Percentiles rank a stretch among this genome's conserved stretches.
Conservation (phyloP, 1,140 invertebrate genomes). For the Geopemphigus sp. region DNA sequence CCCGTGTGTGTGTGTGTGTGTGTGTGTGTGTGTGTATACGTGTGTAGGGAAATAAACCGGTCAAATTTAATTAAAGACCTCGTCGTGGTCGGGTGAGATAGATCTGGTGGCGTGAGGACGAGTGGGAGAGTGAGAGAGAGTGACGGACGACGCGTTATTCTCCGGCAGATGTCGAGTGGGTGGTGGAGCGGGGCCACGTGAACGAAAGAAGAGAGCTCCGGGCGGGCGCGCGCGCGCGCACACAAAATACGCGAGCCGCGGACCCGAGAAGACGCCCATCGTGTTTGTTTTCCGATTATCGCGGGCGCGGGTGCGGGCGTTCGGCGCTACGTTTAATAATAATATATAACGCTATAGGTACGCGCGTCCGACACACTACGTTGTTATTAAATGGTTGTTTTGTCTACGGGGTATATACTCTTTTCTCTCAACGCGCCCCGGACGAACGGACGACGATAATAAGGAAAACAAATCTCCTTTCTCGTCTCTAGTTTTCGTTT, state of each 20-base stretch:
- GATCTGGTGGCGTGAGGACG: neutral
- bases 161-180: no score
- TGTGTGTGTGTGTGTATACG: no score
- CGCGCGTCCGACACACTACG: slow-evolving; percentile 23
- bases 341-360: neutral
- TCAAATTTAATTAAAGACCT: slow-evolving; percentile 49
- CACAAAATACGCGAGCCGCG: slow-evolving; percentile 26
- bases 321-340: no score
- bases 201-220: neutral
- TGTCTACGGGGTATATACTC: slow-evolving; percentile 24
- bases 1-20: no score
- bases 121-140: neutral
- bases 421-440: neutral
- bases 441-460: no score
- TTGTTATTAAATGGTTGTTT: slow-evolving; percentile 37
- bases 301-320: no score
- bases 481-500: neutral
- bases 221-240: slow-evolving; percentile 1
- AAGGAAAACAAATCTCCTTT: neutral
- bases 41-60: slow-evolving; percentile 38
- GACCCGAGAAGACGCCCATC: slow-evolving; percentile 43
- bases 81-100: neutral
- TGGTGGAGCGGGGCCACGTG: neutral
- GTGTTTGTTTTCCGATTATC: slow-evolving; percentile 50
- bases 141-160: no score